Evolutionary conservation across 2,888 invertebrate species (phyloP).

Genomic region (Ashinkailepas kermadecensis): DNA sequence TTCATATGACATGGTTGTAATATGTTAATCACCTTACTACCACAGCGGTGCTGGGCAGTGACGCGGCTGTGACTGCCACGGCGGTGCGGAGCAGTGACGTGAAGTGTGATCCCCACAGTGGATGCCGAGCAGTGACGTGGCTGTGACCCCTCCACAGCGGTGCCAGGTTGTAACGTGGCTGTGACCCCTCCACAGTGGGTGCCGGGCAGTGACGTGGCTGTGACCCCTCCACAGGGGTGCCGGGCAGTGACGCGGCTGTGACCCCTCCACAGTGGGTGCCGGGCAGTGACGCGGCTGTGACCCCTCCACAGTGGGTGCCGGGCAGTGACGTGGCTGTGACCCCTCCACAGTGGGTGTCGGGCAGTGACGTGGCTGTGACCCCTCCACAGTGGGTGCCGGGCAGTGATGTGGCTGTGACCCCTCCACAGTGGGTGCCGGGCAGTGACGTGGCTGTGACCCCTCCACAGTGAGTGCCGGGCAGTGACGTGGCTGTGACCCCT

Average conservation of each 20-base stretch:
- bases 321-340: no score
- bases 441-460: neutral
- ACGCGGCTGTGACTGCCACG: conserved; percentile 47
- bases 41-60: conserved; percentile 85
- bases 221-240: conserved; percentile 54
- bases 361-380: conserved; percentile 94
- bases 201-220: conserved; percentile 90
- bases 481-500: conserved; percentile 47
- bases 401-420: no score
- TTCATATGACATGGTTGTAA: no score
- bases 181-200: conserved; percentile 62
- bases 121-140: no score
- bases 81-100: no score
- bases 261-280: no score
- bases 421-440: no score
- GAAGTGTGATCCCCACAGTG: conserved; percentile 65
- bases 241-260: no score
- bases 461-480: conserved; percentile 69
- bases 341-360: conserved; percentile 71
- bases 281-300: neutral
- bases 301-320: neutral
- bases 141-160: no score
- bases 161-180: neutral
- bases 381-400: conserved; percentile 40
- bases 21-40: conserved; percentile 35